Conservation (phyloP, 2,888 invertebrate genomes). For the Panzeria rudis region DNA sequence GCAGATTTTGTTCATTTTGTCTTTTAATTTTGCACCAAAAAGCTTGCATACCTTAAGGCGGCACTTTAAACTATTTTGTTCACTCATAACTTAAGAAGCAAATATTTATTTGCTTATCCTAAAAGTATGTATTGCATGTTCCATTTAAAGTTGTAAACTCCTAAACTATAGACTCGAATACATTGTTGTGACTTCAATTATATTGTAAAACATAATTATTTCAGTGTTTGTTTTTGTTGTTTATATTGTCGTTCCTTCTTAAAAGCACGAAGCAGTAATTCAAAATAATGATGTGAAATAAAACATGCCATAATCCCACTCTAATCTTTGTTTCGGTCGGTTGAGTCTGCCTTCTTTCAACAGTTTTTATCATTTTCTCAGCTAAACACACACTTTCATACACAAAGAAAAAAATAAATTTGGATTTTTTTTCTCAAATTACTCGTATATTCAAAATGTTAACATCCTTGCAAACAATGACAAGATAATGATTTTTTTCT, state of each 20-base stretch:
- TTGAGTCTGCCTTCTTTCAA: conserved; percentile 13
- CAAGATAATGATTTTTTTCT: conserved; percentile 53
- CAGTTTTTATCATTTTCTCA: conserved; percentile 20
- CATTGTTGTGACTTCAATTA: not conserved
- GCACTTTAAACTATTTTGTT: too few species aligned
- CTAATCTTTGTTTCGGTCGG: conserved; percentile 42
- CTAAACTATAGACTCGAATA: too few species aligned
- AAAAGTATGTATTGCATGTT: too few species aligned
- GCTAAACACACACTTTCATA: conserved; percentile 13
- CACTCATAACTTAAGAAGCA: too few species aligned
- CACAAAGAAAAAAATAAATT: conserved; percentile 12
- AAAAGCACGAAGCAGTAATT: conserved; percentile 48
- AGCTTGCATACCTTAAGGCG: too few species aligned
- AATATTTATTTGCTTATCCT: too few species aligned
- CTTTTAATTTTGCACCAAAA: too few species aligned
- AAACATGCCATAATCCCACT: conserved; percentile 57
- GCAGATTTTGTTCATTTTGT: too few species aligned
- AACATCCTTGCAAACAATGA: conserved; percentile 65
- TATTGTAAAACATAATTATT: conserved; percentile 48
- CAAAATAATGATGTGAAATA: conserved; percentile 67
- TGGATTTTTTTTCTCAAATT: conserved; percentile 33
- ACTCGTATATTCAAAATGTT: conserved; percentile 55
- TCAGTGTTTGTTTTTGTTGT: conserved; percentile 21
- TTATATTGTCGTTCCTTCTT: conserved; percentile 24
- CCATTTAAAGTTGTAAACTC: not conserved